Evolutionary conservation across 2,113 vertebrate genomes (phyloP), one percentile per base, ranked within the genome.

Genomic region (Percopsis transmontana): DNA sequence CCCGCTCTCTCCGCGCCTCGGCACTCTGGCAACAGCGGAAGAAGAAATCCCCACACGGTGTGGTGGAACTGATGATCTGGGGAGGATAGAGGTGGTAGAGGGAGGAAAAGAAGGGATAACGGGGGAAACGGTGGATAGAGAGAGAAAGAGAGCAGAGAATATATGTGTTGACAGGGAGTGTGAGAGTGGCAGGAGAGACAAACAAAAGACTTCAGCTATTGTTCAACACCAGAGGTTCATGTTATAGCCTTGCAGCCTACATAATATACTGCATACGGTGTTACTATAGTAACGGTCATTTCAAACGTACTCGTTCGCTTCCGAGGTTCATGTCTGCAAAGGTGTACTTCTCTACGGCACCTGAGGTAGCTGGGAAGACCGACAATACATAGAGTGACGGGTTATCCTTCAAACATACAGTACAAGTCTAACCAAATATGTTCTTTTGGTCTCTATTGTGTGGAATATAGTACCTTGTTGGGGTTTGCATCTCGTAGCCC

Each of bases 1-100:
- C 93, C 87, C 85, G 92, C 58, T 45, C 72, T 85, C 85, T 93
- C 87, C 85, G 92, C 57, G 90, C 72, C 40, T 92, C 91, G 1
- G 86, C 81, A 5, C 85, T 85, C 40, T 87, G 90, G 68, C 84
- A 79, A 63, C 93, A 93, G 65, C 93, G 94, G 66, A 97, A 98
- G 90, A 98, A 97, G 80, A 99, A 99, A 82, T 99, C 97, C 70
- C 95, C 96, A 83, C 97, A 98, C 0, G 97, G 97, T 68, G 95
- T 98, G 81, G 95, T 92, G 56, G 97, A 95, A 80, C 97, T 98
- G 89, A 98, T 74, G 81, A 98, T 97, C 97, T 99, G 74, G 45
- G 52, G 0, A 54, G 38, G 42, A 52, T 33, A 58, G 39, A 2
- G 0, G 48, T 24, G 11, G 24, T 16, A 19, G 59, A 16, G 38